phyloP scores from a whole-genome alignment of 2,797 vertebrate species.

The Myotis myotis region DNA sequence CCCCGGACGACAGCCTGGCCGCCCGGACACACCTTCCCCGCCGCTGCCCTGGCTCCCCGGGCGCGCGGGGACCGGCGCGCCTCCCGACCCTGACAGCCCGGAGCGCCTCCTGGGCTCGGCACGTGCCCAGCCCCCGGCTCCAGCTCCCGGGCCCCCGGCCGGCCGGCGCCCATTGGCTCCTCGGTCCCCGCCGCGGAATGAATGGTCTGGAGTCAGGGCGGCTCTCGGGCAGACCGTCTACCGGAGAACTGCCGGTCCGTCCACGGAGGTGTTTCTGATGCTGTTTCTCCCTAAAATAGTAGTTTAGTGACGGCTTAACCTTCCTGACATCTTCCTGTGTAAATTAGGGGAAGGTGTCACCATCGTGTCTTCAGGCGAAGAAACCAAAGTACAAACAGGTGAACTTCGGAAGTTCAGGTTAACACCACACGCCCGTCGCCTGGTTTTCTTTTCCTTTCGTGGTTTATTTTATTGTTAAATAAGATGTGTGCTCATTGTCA shows the following conservation, averaged over 20 bases:
- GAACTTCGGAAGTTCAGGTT: neutral
- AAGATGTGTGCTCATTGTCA: neutral
- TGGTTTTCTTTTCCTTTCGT: neutral
- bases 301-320: neutral
- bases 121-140: neutral
- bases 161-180: neutral
- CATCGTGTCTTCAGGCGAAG: neutral
- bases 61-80: neutral
- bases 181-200: neutral
- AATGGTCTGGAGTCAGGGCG: neutral
- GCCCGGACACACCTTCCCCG: neutral
- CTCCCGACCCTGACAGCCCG: neutral
- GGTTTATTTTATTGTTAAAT: neutral
- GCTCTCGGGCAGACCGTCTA: neutral
- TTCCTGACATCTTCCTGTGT: neutral
- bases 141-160: neutral
- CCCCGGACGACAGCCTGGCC: neutral
- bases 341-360: neutral
- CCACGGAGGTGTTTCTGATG: neutral
- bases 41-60: neutral
- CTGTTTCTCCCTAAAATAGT: neutral
- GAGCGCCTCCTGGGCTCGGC: neutral
- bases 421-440: neutral
- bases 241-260: neutral
- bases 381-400: neutral